Evolutionary conservation across 2,888 invertebrate genomes (phyloP).

Genomic region (Sacculina carcini): DNA sequence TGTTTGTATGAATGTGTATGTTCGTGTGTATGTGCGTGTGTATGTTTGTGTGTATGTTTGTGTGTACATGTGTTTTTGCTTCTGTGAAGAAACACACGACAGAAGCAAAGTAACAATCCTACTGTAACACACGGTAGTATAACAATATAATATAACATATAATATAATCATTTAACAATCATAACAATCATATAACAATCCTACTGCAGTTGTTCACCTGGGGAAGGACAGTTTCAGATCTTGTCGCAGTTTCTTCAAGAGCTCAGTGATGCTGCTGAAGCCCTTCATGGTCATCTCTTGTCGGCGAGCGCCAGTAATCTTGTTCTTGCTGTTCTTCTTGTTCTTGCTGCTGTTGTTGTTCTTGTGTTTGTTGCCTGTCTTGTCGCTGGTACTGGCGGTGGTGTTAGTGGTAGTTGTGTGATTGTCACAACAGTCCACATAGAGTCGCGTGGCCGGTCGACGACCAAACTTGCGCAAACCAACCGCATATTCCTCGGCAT

Average conservation of each 20-base stretch:
- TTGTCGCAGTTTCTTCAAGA: conserved; percentile 55
- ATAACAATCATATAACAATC: neutral
- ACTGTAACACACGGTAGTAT: too few species aligned
- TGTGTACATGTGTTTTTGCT: too few species aligned
- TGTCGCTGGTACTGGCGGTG: neutral
- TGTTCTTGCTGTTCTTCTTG: conserved; percentile 8
- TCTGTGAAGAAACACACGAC: too few species aligned
- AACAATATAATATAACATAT: too few species aligned
- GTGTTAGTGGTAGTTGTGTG: too few species aligned
- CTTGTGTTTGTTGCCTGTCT: neutral
- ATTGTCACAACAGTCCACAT: conserved; percentile 2
- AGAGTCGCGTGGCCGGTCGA: conserved; percentile 8
- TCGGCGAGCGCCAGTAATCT: neutral
- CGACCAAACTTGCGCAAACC: conserved; percentile 29
- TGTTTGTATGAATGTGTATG: too few species aligned
- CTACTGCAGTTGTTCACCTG: conserved; percentile 31
- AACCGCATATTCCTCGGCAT: conserved; percentile 61
- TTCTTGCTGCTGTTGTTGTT: conserved; percentile 6
- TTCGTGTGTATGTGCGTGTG: too few species aligned
- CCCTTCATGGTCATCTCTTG: conserved; percentile 53
- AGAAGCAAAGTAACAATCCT: too few species aligned
- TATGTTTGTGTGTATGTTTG: too few species aligned
- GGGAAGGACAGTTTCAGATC: conserved; percentile 66
- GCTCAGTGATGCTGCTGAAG: conserved; percentile 60
- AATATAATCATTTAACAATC: neutral